A percentile compares a stretch with the other conserved stretches of the same genome.
Conservation (phyloP, 2,888 invertebrate genomes). For the Meganola albula region DNA sequence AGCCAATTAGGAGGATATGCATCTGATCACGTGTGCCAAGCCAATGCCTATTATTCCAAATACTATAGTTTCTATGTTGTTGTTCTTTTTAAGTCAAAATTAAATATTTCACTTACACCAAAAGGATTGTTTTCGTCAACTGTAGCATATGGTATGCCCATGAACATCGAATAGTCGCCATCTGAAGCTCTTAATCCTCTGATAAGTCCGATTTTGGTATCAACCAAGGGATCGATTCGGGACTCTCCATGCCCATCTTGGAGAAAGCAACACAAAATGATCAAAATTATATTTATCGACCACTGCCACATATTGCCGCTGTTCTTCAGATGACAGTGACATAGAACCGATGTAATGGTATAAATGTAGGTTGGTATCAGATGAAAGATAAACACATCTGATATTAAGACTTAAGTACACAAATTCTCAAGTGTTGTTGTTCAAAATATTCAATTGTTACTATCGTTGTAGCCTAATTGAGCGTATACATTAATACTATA, state of each 20-base stretch:
- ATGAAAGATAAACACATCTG: too few species aligned
- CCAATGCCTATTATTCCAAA: too few species aligned
- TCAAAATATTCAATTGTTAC: too few species aligned
- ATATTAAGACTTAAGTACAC: too few species aligned
- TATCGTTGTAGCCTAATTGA: slow-evolving; percentile 22
- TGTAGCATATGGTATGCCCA: neutral
- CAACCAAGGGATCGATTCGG: neutral
- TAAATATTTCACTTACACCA: slow-evolving; percentile 2
- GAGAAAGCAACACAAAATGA: neutral
- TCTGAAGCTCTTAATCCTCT: neutral
- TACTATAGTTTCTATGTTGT: too few species aligned
- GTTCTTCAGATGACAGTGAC: neutral
- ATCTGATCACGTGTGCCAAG: too few species aligned
- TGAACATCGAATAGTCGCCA: neutral
- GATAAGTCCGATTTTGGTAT: neutral
- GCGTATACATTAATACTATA: slow-evolving; percentile 28
- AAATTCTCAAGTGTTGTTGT: too few species aligned
- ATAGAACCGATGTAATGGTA: too few species aligned
- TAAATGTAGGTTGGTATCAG: too few species aligned
- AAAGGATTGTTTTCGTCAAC: neutral
- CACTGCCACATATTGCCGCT: neutral
- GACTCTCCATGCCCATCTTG: neutral
- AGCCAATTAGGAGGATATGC: too few species aligned
- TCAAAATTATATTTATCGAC: neutral
- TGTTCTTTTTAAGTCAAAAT: neutral